Percentiles rank a stretch among this genome's conserved stretches.
Evolutionary conservation across 1,140 invertebrate species (phyloP).

Genomic region (Heliconius hewitsoni): DNA sequence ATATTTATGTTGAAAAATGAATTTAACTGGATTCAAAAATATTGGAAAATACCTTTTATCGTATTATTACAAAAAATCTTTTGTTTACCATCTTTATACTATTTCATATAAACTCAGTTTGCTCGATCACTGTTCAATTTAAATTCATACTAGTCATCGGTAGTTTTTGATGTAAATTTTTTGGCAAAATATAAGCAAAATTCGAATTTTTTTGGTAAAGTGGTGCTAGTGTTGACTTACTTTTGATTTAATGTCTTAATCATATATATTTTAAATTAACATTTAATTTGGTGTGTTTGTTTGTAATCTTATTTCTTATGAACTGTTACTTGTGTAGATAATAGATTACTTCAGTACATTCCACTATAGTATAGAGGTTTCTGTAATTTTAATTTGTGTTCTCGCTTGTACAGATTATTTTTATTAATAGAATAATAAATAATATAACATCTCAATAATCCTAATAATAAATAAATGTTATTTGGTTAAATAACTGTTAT

Average conservation of each 20-base stretch:
- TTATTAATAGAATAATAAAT: conserved; percentile 25
- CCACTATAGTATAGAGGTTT: conserved; percentile 56
- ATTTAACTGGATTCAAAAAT: too few relatives aligned
- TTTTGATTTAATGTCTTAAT: conserved; percentile 31
- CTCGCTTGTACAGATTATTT: conserved; percentile 34
- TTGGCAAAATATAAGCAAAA: conserved; percentile 43
- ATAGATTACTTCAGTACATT: conserved; percentile 67
- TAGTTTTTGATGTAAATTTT: conserved; percentile 51
- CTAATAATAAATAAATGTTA: background rate
- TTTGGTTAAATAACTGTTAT: background rate
- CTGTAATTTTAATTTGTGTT: conserved; percentile 40
- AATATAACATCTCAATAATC: conserved; percentile 15
- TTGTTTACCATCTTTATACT: too few relatives aligned
- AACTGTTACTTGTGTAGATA: conserved; percentile 58
- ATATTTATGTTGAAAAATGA: too few relatives aligned
- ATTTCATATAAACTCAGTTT: conserved; percentile 4
- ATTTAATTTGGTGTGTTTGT: conserved; percentile 45
- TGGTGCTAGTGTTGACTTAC: conserved; percentile 67
- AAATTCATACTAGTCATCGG: conserved; percentile 55
- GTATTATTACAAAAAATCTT: too few relatives aligned
- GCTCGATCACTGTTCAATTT: conserved; percentile 34
- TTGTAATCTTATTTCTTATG: conserved; percentile 40
- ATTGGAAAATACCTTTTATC: too few relatives aligned
- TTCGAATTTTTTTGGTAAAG: conserved; percentile 51
- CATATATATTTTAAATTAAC: conserved; percentile 26